These are phyloP conservation scores for Zaprionus davidi DNA, from an alignment of 1,140 invertebrate species.

Conservation along the genomic window DNA sequence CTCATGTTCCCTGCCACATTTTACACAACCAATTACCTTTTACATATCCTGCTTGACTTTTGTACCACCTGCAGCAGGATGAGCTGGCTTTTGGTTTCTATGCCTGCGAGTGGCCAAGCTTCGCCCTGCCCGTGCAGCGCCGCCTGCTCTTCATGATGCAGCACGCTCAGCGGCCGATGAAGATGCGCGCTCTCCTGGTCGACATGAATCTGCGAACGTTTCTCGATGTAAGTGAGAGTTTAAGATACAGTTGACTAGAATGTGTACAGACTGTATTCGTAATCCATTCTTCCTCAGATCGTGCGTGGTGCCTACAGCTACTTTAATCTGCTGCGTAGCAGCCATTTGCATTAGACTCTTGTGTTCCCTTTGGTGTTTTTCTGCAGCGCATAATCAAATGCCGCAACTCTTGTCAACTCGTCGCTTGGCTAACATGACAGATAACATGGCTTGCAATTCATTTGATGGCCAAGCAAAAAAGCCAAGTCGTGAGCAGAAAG, in stretches of 20 bases:
- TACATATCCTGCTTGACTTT: background rate
- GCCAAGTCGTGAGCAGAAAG: background rate
- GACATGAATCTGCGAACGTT: constrained; percentile 71
- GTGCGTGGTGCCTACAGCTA: constrained; percentile 75
- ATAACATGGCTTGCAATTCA: constrained; percentile 78
- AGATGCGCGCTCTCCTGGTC: constrained; percentile 67
- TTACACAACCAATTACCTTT: constrained; percentile 13
- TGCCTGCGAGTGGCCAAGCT: constrained; percentile 65
- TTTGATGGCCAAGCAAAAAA: constrained; percentile 40
- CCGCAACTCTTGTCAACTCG: constrained; percentile 64
- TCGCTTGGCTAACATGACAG: constrained; percentile 76
- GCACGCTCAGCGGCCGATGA: constrained; percentile 62
- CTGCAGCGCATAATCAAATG: constrained; percentile 57
- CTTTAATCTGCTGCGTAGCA: constrained; percentile 72
- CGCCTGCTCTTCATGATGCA: constrained; percentile 66
- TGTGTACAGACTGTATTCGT: background rate
- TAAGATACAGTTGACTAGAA: background rate
- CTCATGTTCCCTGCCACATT: background rate
- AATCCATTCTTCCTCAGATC: constrained; percentile 49
- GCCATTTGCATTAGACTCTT: constrained; percentile 54
- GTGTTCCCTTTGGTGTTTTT: background rate
- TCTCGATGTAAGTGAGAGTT: constrained; percentile 52
- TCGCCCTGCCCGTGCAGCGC: constrained; percentile 46
- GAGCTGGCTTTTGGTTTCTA: constrained; percentile 62
- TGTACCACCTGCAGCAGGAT: constrained; percentile 49